Evolutionary conservation across 2,888 invertebrate species (phyloP), one percentile per base, ranked within the genome.

Genomic region (Diloba caeruleocephala): DNA sequence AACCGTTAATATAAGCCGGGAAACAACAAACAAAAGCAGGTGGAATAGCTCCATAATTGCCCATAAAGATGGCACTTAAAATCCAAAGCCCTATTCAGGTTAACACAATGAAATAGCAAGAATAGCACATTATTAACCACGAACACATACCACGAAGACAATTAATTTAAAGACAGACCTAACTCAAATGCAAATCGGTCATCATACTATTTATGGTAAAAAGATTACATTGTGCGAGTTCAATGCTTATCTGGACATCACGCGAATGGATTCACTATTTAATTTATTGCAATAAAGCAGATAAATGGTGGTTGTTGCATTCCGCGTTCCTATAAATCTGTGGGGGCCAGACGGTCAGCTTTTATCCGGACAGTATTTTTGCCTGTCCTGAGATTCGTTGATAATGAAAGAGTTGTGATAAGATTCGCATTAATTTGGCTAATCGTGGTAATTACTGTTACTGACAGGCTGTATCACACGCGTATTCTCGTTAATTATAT

Each of bases 221-320:
- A 91, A 90, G 92, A 93, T 92, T 91, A 92, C 92, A 92, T 93
- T 93, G 92, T 93, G 84, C 82, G 71, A 65, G 78, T 71, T 72
- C 81, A 82, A 86, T 86, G 84, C 85, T 87, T 93, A 92, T 92
- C 90, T 89, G 74, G 69, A 75, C 78, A 92, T 92, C 89, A 88
- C 73, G 63, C 74, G 79, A 88, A 88, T 85, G 85, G 87, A 82
- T 84, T 82, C 84, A 85, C 79, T 79, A 82, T 90, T 89, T 90
- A 91, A 91, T 90, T 92, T 92, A 92, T 92, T 84, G 91, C 87
- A 89, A 90, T 90, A 90, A 87, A 90, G 87, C 84, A 89, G 89
- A 89, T 90, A 91, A 88, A 90, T 88, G 82, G 83, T 77, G 69
- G 82, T 80, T 81, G 79, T 77, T 67, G 68, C 86, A 83, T 89